A percentile compares a stretch with the other conserved stretches of the same genome.
Conservation (phyloP, 2,113 vertebrate genomes). For the Fulmarus glacialis region DNA sequence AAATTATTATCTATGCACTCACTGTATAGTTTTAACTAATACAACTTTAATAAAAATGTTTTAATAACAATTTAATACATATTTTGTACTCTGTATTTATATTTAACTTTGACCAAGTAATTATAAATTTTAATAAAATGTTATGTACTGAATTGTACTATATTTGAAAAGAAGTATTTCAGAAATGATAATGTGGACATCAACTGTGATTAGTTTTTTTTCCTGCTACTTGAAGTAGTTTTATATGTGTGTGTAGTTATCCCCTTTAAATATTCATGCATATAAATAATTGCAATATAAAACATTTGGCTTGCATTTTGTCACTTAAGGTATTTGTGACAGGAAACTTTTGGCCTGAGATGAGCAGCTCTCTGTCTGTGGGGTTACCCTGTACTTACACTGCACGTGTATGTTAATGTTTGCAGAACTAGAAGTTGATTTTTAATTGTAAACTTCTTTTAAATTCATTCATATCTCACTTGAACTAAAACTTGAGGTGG, state of each 20-base stretch:
- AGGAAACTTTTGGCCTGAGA: not conserved
- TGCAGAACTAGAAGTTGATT: not conserved
- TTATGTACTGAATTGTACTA: not conserved
- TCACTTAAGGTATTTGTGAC: not conserved
- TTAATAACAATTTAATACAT: not conserved
- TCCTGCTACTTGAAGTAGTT: not conserved
- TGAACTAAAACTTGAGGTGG: rapidly evolving
- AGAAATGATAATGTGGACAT: not conserved
- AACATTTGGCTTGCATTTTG: not conserved
- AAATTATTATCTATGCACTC: not conserved
- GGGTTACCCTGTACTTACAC: not conserved
- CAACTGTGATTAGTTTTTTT: not conserved
- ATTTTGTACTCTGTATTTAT: not conserved
- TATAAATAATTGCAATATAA: not conserved
- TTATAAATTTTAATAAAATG: not conserved
- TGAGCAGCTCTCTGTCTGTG: not conserved
- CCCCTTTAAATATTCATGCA: not conserved
- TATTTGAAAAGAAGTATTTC: not conserved
- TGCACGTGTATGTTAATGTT: not conserved
- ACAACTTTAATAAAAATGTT: not conserved
- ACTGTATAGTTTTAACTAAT: not conserved
- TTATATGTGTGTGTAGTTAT: not conserved
- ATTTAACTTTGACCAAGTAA: not conserved
- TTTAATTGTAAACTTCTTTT: not conserved
- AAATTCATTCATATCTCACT: not conserved